Evolutionary conservation across 1,140 invertebrate genomes (phyloP).

Genomic region (Pissodes strobi): DNA sequence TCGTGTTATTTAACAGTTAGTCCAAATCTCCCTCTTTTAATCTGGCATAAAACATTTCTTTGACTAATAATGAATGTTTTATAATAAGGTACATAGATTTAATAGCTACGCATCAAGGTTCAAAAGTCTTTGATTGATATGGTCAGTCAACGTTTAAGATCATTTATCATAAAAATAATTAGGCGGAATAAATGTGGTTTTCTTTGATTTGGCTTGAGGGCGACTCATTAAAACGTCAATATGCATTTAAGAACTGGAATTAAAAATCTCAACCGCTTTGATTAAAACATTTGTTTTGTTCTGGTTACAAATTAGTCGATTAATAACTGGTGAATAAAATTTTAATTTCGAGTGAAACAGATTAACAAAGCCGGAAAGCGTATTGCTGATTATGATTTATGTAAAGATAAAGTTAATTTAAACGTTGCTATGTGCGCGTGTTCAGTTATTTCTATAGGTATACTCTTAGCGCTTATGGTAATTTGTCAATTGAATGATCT

Average conservation of each 20-base stretch:
- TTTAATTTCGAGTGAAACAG: slow-evolving; percentile 13
- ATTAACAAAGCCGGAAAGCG: slow-evolving; percentile 1
- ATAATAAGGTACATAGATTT: slow-evolving; percentile 31
- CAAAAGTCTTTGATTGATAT: slow-evolving; percentile 31
- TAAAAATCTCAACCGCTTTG: slow-evolving; percentile 17
- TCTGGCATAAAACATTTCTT: slow-evolving; percentile 13
- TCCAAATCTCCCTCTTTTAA: slow-evolving; percentile 5
- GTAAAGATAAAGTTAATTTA: no score
- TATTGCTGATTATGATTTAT: slow-evolving; percentile 28
- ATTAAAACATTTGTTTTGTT: slow-evolving; percentile 30
- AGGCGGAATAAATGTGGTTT: slow-evolving; percentile 27
- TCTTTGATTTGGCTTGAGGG: slow-evolving; percentile 24
- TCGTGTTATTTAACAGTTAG: no score
- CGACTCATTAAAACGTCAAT: slow-evolving; percentile 28
- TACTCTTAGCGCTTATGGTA: no score
- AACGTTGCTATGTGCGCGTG: no score
- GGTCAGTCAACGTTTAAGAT: slow-evolving; percentile 24
- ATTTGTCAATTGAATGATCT: no score
- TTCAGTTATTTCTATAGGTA: no score
- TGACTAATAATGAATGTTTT: slow-evolving; percentile 29
- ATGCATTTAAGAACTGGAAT: slow-evolving; percentile 17
- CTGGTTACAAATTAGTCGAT: slow-evolving; percentile 25
- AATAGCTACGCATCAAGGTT: slow-evolving; percentile 20
- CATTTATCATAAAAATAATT: slow-evolving; percentile 37
- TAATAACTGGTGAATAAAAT: slow-evolving; percentile 26